Percentiles rank a stretch among this genome's conserved stretches.
Evolutionary conservation across 2,797 vertebrate genomes (phyloP).

Genomic region (Myripristis murdjan): DNA sequence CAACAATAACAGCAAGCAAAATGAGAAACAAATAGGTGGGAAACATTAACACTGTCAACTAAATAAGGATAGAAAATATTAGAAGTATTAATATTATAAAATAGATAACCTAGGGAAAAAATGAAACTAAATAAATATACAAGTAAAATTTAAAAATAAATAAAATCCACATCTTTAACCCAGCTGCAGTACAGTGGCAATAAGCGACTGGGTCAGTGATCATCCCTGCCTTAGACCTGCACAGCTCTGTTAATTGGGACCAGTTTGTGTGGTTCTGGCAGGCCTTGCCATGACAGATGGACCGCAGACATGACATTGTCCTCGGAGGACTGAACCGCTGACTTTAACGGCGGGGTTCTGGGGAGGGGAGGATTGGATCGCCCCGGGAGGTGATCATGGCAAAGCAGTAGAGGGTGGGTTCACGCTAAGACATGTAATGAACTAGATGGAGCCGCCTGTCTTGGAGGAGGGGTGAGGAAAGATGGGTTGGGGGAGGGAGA

Average conservation of each 20-base stretch:
- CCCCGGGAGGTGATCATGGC: slow-evolving; percentile 59
- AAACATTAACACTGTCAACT: too few species aligned
- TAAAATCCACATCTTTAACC: too few species aligned
- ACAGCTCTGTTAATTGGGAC: slow-evolving; percentile 32
- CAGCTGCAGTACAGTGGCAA: slow-evolving; percentile 16
- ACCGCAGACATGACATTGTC: slow-evolving; percentile 65
- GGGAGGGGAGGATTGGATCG: slow-evolving; percentile 72
- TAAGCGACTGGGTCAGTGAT: slow-evolving; percentile 19
- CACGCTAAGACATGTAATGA: slow-evolving; percentile 73
- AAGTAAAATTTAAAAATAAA: too few species aligned
- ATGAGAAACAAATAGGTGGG: too few species aligned
- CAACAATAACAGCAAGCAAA: too few species aligned
- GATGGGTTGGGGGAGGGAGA: slow-evolving; percentile 15
- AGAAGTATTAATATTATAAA: too few species aligned
- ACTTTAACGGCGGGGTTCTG: slow-evolving; percentile 70
- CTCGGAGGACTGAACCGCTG: slow-evolving; percentile 68
- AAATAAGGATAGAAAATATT: too few species aligned
- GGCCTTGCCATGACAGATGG: slow-evolving; percentile 79
- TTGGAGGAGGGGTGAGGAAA: slow-evolving; percentile 3
- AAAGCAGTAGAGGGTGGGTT: slow-evolving; percentile 63
- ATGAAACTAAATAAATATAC: too few species aligned
- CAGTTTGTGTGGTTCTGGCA: slow-evolving; percentile 66
- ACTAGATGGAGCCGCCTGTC: slow-evolving; percentile 48
- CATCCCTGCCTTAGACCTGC: slow-evolving; percentile 20
- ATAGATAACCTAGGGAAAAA: too few species aligned